Evolutionary conservation across 2,797 vertebrate genomes (phyloP).

Genomic region (Acanthiza pusilla): DNA sequence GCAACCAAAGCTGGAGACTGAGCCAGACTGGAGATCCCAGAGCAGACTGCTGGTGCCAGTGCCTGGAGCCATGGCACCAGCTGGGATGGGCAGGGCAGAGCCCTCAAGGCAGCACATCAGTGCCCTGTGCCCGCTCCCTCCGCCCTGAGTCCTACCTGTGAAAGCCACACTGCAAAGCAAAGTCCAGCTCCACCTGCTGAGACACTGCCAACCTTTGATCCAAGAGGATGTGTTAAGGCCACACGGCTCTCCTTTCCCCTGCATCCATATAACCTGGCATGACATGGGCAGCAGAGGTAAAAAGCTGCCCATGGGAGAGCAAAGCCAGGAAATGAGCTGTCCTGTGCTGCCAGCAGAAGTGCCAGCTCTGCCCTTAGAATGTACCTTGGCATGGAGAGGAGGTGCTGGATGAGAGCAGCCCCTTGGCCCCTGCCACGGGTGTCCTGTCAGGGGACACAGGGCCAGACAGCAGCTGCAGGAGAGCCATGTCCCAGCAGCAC

Average conservation of each 20-base stretch:
- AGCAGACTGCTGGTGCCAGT: not conserved
- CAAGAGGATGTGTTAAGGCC: not conserved
- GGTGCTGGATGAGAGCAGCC: not conserved
- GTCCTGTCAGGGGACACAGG: not conserved
- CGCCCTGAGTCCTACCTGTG: rapidly evolving
- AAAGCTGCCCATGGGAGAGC: not conserved
- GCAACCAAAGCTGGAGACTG: not conserved
- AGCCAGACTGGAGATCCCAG: not conserved
- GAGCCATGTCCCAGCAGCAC: not conserved
- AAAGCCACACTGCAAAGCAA: not conserved
- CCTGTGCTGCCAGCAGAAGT: not conserved
- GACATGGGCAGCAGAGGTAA: rapidly evolving
- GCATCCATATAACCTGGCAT: rapidly evolving
- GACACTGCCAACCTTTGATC: not conserved
- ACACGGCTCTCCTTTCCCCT: not conserved
- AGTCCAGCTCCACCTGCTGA: not conserved
- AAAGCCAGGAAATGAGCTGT: not conserved
- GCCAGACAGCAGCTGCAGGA: not conserved
- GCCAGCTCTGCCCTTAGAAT: not conserved
- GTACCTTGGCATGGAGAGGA: rapidly evolving
- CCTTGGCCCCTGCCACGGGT: rapidly evolving
- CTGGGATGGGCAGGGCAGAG: not conserved
- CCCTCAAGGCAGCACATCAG: not conserved
- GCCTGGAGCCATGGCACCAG: not conserved
- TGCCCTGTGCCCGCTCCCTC: rapidly evolving